These are phyloP conservation scores for Radopholus similis DNA, from an alignment of 1,140 invertebrate species.

Conservation along the genomic window DNA sequence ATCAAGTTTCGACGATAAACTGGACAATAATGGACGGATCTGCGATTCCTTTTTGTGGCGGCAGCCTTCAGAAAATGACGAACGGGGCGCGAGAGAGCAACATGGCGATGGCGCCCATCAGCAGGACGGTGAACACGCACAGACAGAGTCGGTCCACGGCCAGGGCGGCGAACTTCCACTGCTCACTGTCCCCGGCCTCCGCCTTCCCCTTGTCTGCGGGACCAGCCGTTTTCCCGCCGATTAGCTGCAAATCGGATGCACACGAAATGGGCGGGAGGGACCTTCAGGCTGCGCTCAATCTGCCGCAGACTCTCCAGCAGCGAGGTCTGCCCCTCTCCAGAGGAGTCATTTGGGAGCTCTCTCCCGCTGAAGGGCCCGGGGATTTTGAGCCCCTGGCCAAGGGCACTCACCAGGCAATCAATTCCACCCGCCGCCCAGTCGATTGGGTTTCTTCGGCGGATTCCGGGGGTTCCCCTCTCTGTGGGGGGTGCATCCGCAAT, in stretches of 20 bases:
- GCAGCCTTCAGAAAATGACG: conserved; percentile 42
- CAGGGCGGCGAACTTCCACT: conserved; percentile 65
- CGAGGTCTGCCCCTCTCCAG: conserved; percentile 48
- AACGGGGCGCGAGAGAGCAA: conserved; percentile 58
- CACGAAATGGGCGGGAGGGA: no score
- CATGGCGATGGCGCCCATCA: conserved; percentile 61
- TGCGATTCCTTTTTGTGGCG: no score
- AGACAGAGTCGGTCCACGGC: conserved; percentile 64
- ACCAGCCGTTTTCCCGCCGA: conserved; percentile 41
- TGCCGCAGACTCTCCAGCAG: conserved; percentile 49
- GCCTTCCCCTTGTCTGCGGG: conserved; percentile 58
- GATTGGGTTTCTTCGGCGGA: conserved; percentile 7
- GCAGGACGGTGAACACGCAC: conserved; percentile 62
- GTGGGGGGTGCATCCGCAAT: conserved; percentile 54
- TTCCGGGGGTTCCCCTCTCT: conserved; percentile 8
- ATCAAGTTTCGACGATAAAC: no score
- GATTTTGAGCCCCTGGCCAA: no score
- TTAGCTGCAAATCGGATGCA: no score
- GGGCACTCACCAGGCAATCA: no score
- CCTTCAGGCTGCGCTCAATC: conserved; percentile 55
- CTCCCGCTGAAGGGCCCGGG: no score
- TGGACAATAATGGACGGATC: no score
- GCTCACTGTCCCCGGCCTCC: conserved; percentile 56
- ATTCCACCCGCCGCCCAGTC: no score
- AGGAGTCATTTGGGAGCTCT: no score